Conservation (phyloP, 1,140 invertebrate genomes). For the Alviniconcha marisindica region DNA sequence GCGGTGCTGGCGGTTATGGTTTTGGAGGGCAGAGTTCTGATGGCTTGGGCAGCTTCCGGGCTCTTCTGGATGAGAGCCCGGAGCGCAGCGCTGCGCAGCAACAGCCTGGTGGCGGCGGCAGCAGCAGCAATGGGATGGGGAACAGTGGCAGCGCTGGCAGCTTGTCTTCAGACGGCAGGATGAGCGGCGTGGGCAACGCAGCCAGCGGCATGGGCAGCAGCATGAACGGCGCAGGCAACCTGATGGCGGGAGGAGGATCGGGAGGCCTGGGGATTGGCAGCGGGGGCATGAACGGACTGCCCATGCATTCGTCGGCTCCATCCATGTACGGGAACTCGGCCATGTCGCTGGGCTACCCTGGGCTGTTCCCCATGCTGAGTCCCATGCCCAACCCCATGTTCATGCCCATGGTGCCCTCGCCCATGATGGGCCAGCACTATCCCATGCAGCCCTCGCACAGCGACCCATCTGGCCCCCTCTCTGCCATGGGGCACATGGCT, state of each 20-base stretch:
- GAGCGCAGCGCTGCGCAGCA: not conserved
- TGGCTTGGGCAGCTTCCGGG: slow-evolving; percentile 27
- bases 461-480: not conserved
- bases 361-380: slow-evolving; percentile 38
- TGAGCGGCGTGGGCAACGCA: not conserved
- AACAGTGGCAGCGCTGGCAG: not conserved
- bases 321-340: slow-evolving; percentile 24
- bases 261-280: not conserved
- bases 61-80: slow-evolving; percentile 26
- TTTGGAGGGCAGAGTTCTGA: slow-evolving; percentile 25
- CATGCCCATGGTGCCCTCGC: slow-evolving; percentile 32
- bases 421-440: slow-evolving; percentile 41
- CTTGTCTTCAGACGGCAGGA: not conserved
- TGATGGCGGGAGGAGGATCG: not conserved
- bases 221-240: not conserved
- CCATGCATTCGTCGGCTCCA: not conserved
- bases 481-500: slow-evolving; percentile 38
- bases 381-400: slow-evolving; percentile 36
- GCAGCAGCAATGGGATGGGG: not conserved
- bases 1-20: not conserved
- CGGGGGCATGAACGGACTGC: slow-evolving; percentile 2
- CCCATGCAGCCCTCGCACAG: slow-evolving; percentile 27
- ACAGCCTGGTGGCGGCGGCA: not conserved
- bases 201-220: not conserved
- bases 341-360: slow-evolving; percentile 33